phyloP scores from a whole-genome alignment of 2,888 invertebrate species.

The Pterobdella sp. region DNA sequence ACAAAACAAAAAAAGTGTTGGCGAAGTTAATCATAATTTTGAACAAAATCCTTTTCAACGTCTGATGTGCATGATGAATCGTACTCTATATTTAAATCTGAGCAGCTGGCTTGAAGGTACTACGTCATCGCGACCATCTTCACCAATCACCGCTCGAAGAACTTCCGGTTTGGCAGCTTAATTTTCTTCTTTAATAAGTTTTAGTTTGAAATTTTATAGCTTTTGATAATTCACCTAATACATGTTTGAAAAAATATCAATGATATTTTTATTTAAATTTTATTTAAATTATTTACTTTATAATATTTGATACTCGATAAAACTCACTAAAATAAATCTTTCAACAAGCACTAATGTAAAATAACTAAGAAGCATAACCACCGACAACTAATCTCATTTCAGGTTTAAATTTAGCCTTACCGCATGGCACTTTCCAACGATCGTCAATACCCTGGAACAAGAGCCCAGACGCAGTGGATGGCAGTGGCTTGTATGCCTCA shows the following conservation, averaged over 20 bases:
- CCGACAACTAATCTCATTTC: neutral
- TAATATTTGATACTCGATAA: too few species aligned
- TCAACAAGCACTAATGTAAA: neutral
- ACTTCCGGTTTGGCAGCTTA: constrained; percentile 26
- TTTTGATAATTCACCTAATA: too few species aligned
- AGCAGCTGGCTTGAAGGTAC: constrained; percentile 19
- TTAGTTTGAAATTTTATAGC: too few species aligned
- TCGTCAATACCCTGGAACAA: neutral
- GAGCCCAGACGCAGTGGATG: neutral
- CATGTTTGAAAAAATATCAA: too few species aligned
- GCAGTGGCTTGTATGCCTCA: constrained; percentile 24
- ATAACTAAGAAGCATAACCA: neutral
- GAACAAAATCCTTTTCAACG: too few species aligned
- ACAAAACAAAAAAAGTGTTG: too few species aligned
- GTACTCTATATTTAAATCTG: neutral
- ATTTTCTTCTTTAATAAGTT: too few species aligned
- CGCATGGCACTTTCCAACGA: constrained; percentile 9
- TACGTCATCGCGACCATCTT: constrained; percentile 14
- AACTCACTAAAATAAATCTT: neutral
- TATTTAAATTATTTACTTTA: too few species aligned
- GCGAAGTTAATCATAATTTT: too few species aligned
- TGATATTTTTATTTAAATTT: too few species aligned
- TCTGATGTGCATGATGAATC: too few species aligned
- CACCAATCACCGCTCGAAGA: constrained; percentile 20
- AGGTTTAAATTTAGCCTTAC: constrained; percentile 23